Conservation (phyloP, 2,888 invertebrate species). For the Pseudoips prasinana region DNA sequence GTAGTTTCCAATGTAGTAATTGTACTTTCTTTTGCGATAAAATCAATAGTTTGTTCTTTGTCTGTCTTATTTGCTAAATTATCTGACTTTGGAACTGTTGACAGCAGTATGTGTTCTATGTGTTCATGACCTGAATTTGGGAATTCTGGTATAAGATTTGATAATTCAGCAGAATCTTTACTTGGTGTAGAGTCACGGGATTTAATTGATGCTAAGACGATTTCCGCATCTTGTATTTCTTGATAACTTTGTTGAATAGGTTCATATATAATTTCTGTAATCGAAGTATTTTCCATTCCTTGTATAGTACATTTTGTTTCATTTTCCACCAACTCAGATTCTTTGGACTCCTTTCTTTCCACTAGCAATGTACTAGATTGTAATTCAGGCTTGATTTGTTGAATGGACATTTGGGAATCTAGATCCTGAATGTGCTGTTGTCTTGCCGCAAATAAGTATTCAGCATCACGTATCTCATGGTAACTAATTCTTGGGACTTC, state of each 20-base stretch:
- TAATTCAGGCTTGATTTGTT: no score
- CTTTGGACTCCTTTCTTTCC: no score
- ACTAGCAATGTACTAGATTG: no score
- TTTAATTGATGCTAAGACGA: slow-evolving; percentile 21
- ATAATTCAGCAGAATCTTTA: no score
- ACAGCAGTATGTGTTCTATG: no score
- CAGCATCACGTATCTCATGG: slow-evolving; percentile 52
- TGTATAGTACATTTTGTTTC: neutral
- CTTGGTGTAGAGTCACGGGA: slow-evolving; percentile 2
- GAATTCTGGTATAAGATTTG: no score
- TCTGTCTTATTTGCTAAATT: slow-evolving; percentile 22
- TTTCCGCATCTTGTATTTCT: slow-evolving; percentile 51
- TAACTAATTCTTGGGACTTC: slow-evolving; percentile 49
- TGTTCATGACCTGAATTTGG: no score
- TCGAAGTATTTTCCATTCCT: slow-evolving; percentile 1
- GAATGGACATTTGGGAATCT: no score
- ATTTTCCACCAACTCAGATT: no score
- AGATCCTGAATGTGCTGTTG: no score
- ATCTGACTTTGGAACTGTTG: no score
- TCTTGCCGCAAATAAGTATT: slow-evolving; percentile 37
- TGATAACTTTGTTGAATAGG: slow-evolving; percentile 40
- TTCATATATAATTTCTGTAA: slow-evolving; percentile 25
- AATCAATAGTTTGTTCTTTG: slow-evolving; percentile 19
- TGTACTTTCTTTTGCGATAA: slow-evolving; percentile 21
- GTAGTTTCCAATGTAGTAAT: neutral